phyloP scores from a whole-genome alignment of 1,140 invertebrate genomes.

The Metaphire vulgaris region DNA sequence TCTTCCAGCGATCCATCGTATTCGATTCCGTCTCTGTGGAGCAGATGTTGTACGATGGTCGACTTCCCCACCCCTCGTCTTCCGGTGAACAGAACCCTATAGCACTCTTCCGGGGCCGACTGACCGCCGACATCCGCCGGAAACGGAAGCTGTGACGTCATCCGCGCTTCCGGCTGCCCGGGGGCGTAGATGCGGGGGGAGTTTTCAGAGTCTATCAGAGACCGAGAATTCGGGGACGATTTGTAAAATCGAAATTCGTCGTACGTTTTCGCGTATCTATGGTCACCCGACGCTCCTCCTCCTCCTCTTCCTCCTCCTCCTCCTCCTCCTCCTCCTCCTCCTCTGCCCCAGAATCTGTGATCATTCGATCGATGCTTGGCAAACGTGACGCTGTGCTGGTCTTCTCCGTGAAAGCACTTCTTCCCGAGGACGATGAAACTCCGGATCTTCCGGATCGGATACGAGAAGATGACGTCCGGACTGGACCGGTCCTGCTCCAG shows the following conservation, averaged over 20 bases:
- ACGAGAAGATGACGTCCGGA: not conserved
- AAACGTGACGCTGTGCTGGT: not conserved
- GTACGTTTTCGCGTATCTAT: not conserved
- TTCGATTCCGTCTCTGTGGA: too few species aligned
- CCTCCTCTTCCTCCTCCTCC: too few species aligned
- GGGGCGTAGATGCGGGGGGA: not conserved
- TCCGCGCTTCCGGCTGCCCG: not conserved
- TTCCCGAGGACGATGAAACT: not conserved
- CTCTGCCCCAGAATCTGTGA: too few species aligned
- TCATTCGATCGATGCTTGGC: not conserved
- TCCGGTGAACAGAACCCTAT: not conserved
- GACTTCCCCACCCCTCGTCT: not conserved
- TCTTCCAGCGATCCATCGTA: too few species aligned
- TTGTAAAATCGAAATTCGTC: too few species aligned
- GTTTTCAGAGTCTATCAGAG: not conserved
- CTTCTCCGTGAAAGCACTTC: not conserved
- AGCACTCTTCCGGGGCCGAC: not conserved
- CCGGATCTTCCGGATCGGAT: not conserved
- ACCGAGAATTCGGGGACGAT: not conserved
- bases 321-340: too few species aligned
- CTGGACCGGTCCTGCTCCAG: not conserved
- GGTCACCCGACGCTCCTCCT: too few species aligned
- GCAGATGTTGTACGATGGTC: not conserved
- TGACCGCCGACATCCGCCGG: not conserved
- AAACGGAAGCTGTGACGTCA: too few species aligned